Conservation (phyloP, 2,113 vertebrate genomes). For the Theristicus caerulescens region DNA sequence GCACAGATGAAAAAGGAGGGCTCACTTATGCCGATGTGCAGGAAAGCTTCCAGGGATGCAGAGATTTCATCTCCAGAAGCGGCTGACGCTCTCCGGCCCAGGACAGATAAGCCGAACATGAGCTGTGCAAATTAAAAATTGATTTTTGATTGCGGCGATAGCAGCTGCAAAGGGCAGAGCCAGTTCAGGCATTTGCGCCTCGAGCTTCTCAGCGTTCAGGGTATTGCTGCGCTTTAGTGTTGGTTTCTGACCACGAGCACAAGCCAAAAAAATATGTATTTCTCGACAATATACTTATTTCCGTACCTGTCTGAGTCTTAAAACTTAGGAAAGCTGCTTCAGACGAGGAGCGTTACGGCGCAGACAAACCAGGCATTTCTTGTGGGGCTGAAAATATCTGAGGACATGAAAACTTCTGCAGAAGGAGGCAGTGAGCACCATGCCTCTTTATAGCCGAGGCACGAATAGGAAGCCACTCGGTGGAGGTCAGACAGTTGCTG, state of each 20-base stretch:
- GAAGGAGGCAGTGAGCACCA: neutral
- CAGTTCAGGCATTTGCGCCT: neutral
- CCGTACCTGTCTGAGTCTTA: neutral
- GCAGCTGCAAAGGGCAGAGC: neutral
- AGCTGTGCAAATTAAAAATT: neutral
- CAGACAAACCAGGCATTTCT: rapidly evolving
- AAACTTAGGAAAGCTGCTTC: neutral
- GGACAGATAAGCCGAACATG: neutral
- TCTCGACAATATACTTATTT: neutral
- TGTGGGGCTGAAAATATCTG: neutral
- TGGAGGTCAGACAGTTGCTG: neutral
- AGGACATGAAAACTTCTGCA: neutral
- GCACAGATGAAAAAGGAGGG: neutral
- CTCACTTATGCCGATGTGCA: neutral
- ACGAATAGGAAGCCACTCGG: no score
- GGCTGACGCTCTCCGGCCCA: neutral
- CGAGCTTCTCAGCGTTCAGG: neutral
- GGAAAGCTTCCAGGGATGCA: neutral
- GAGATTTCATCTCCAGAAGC: neutral
- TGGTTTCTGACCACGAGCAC: neutral
- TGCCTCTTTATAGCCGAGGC: neutral
- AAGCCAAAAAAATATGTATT: neutral
- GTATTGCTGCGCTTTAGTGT: rapidly evolving
- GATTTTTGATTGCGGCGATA: neutral
- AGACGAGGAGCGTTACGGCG: no score